Base-by-base conservation (phyloP, 2,113 vertebrate species). In the Aphelocoma coerulescens region DNA sequence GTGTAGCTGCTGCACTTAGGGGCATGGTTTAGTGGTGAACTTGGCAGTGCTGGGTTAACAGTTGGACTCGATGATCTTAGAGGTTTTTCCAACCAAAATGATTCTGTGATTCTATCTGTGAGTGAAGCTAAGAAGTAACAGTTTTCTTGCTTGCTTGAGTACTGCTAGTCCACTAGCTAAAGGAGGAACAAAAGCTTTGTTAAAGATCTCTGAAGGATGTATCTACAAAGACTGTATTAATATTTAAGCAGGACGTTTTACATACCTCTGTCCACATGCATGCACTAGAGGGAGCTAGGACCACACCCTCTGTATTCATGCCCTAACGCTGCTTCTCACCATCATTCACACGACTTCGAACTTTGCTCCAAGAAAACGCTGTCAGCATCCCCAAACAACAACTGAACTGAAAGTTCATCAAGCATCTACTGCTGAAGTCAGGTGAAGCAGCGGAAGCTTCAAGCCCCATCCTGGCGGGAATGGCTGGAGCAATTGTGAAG, bases 251-350 rank as follows among this genome's bases (percentile, higher is more conserved):
- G 32, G 55, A 37, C 32, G 39, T 72, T 92, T 87, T 80, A 44
- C 12, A 4, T 48, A 32, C n/a, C 24, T 87, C 69, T 93, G 58
- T 62, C 44, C 62, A 39, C n/a, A 46, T 1, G 26, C 21, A 65
- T 58, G 66, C 95, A 91, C 96, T 97, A 97, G 96, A 91, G 95
- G 95, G 95, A 95, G 96, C 94, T 6, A 92, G n/a, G 82, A 91
- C 74, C 95, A 93, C 82, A 63, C 46, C 32, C 54, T 89, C 41
- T 0, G 1, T 7, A 35, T 5, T n/a, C 16, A 17, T 6, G 9
- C 21, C 37, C 41, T 78, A 75, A 73, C 0, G 1, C 39, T 57
- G 28, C 57, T 85, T 43, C 66, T 72, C 58, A 33, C 11, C 0
- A 2, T 84, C 11, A 20, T 26, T 71, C 89, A 44, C 30, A 18